Conservation (phyloP, 2,888 invertebrate species). For the Cybosia mesomella region DNA sequence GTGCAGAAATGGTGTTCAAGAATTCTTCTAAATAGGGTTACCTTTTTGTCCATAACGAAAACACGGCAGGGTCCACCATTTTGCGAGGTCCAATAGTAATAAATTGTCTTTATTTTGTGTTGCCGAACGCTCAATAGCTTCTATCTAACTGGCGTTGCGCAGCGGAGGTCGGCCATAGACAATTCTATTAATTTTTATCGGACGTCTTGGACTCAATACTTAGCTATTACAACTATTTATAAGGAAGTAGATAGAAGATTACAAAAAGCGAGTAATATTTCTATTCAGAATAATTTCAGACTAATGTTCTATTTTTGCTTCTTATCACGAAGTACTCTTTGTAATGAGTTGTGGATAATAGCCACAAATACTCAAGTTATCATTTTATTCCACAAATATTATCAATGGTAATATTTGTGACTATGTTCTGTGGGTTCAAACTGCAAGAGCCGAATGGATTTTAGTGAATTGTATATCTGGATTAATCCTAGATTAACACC, state of each 20-base stretch:
- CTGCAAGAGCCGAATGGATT: background rate
- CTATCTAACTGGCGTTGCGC: constrained; percentile 23
- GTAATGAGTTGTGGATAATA: background rate
- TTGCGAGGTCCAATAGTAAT: constrained; percentile 33
- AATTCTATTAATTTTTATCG: constrained; percentile 36
- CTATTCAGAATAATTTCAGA: too few relatives aligned
- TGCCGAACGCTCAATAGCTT: constrained; percentile 25
- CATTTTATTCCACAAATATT: too few relatives aligned
- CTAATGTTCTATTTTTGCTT: too few relatives aligned
- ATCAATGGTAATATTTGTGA: too few relatives aligned
- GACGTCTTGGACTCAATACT: constrained; percentile 13
- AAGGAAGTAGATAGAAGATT: constrained; percentile 10
- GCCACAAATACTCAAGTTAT: background rate
- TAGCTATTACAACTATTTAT: constrained; percentile 9
- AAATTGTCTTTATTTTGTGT: constrained; percentile 37
- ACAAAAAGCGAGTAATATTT: background rate
- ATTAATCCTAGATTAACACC: background rate
- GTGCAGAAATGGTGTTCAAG: background rate
- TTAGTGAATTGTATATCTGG: background rate
- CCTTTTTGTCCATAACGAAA: constrained; percentile 17
- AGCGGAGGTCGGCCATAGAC: constrained; percentile 13
- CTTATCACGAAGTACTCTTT: background rate
- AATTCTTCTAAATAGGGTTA: constrained; percentile 22
- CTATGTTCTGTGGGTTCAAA: background rate
- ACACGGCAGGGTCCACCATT: constrained; percentile 25